Evolutionary conservation across 2,797 vertebrate species (phyloP).

Genomic region (Nannoperca obscura): DNA sequence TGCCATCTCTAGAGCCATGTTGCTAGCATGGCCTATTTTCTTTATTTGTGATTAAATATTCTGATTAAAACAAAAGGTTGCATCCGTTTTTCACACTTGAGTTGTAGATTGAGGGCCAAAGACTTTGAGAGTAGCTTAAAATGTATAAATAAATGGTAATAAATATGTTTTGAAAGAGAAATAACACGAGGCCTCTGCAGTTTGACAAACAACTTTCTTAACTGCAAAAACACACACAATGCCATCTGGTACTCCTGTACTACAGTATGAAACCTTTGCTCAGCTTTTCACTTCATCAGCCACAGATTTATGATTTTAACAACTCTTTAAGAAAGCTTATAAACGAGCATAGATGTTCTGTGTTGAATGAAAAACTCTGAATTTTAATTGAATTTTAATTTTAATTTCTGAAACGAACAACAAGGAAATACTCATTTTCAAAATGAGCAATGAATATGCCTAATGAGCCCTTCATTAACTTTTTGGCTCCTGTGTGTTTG

Average conservation of each 20-base stretch:
- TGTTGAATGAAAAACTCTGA: constrained; percentile 1
- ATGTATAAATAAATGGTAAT: constrained; percentile 7
- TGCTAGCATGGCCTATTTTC: neutral
- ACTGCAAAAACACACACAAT: constrained; percentile 20
- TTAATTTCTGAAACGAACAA: constrained; percentile 7
- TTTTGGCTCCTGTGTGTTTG: constrained; percentile 47
- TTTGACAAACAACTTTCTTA: constrained; percentile 22
- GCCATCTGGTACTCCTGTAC: too few species aligned
- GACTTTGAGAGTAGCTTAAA: neutral
- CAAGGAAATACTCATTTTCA: neutral
- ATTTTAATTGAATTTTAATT: too few species aligned
- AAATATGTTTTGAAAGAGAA: constrained; percentile 3
- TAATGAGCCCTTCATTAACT: constrained; percentile 26
- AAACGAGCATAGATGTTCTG: neutral
- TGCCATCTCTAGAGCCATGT: neutral
- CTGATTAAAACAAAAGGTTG: constrained; percentile 1
- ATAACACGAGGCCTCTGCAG: constrained; percentile 3
- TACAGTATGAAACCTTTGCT: neutral
- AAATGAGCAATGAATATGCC: constrained; percentile 13
- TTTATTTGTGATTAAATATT: neutral
- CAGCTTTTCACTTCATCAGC: constrained; percentile 26
- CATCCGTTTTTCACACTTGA: constrained; percentile 6
- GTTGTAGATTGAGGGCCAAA: neutral
- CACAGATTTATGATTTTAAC: constrained; percentile 19
- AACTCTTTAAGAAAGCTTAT: constrained; percentile 13